Conservation (phyloP, 2,888 invertebrate genomes). For the Himalopsyche japonica region DNA sequence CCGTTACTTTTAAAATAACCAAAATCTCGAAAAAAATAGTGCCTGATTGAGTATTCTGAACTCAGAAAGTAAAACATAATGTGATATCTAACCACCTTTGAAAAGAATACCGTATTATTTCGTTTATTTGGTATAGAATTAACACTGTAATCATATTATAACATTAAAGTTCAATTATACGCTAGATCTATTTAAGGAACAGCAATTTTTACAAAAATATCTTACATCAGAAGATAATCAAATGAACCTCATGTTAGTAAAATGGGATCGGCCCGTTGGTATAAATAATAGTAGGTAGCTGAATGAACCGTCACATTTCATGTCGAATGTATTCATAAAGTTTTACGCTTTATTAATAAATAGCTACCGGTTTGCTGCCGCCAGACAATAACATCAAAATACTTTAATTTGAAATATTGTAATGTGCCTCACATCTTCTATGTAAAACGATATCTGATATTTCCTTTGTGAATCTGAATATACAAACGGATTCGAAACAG, state of each 20-base stretch:
- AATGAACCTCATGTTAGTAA: neutral
- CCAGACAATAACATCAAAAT: slow-evolving; percentile 29
- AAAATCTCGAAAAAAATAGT: too few species aligned
- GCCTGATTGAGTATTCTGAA: too few species aligned
- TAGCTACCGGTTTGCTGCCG: slow-evolving; percentile 30
- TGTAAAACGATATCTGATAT: slow-evolving; percentile 38
- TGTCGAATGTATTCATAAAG: slow-evolving; percentile 32
- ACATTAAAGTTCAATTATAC: too few species aligned
- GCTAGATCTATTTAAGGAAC: too few species aligned
- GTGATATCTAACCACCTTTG: too few species aligned
- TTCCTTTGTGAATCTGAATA: slow-evolving; percentile 23
- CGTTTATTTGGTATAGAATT: too few species aligned
- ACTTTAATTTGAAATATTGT: slow-evolving; percentile 38
- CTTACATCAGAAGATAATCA: neutral
- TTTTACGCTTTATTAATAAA: slow-evolving; percentile 35
- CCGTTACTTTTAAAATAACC: too few species aligned
- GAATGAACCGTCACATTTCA: slow-evolving; percentile 26
- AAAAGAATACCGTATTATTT: too few species aligned
- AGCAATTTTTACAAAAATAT: too few species aligned
- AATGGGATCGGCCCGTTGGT: neutral
- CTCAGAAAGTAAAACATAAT: too few species aligned
- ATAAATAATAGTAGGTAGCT: neutral
- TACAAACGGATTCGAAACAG: neutral
- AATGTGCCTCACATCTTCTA: slow-evolving; percentile 33
- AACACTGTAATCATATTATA: too few species aligned